Percentiles rank a stretch among this genome's conserved stretches.
phyloP scores from a whole-genome alignment of 1,140 invertebrate genomes.

The Galleria mellonella region DNA sequence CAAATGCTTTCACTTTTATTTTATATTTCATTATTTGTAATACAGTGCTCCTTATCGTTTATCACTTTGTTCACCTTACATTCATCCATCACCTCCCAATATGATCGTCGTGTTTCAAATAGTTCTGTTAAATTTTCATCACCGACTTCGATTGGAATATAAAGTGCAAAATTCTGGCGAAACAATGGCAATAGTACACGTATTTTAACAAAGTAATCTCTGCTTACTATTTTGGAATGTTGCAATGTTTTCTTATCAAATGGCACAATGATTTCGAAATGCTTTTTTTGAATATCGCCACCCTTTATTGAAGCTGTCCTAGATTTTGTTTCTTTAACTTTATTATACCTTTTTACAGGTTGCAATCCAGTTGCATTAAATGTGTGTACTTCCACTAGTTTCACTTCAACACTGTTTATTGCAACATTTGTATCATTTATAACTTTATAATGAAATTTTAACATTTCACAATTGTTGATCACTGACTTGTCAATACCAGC shows the following conservation, averaged over 20 bases:
- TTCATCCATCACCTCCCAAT: slow-evolving; percentile 4
- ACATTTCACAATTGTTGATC: background rate
- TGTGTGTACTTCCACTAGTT: slow-evolving; percentile 2
- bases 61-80: background rate
- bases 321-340: background rate
- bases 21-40: too few species aligned
- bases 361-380: background rate
- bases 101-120: background rate
- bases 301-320: slow-evolving; percentile 2
- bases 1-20: too few species aligned
- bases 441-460: slow-evolving; percentile 6
- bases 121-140: background rate
- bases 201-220: slow-evolving; percentile 5
- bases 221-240: slow-evolving; percentile 1
- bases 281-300: background rate
- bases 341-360: too few species aligned
- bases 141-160: slow-evolving; percentile 8
- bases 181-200: slow-evolving; percentile 1
- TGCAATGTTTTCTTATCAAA: background rate
- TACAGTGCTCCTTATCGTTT: too few species aligned
- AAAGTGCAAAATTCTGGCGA: slow-evolving; percentile 2
- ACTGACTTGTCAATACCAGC: slow-evolving; percentile 6
- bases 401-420: slow-evolving; percentile 6
- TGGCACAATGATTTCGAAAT: slow-evolving; percentile 1
- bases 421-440: slow-evolving; percentile 1